Conservation (phyloP, 2,113 vertebrate species). For the Barnardius zonarius region DNA sequence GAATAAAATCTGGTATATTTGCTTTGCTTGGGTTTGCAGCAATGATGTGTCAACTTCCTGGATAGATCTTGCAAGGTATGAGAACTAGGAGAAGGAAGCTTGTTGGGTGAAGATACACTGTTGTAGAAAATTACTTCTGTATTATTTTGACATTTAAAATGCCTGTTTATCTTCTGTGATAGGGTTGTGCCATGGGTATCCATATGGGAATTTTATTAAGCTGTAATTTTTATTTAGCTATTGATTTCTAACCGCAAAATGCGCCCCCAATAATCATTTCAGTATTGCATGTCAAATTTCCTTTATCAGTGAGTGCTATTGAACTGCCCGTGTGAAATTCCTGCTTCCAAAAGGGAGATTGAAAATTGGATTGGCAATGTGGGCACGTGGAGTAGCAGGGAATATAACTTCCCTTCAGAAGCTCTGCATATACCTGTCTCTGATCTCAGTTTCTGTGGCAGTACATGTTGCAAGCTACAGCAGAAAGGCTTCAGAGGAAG, state of each 20-base stretch:
- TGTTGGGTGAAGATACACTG: not conserved
- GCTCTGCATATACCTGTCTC: not conserved
- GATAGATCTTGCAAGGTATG: not conserved
- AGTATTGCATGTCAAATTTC: not conserved
- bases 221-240: not conserved
- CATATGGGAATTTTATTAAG: not conserved
- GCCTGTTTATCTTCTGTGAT: not conserved
- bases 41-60: not conserved
- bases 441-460: not conserved
- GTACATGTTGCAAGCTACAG: not conserved
- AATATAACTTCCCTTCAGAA: not conserved
- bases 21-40: not conserved
- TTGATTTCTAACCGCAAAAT: not conserved
- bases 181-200: not conserved
- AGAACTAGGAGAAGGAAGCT: not conserved
- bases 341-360: not conserved
- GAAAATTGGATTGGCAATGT: not conserved
- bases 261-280: not conserved
- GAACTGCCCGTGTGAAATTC: not conserved
- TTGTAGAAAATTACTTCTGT: not conserved
- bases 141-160: not conserved
- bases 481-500: not conserved
- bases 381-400: fast-evolving
- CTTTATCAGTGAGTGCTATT: not conserved
- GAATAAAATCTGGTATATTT: not conserved